Conservation (phyloP, 2,888 invertebrate species). For the Phengaris alcon region DNA sequence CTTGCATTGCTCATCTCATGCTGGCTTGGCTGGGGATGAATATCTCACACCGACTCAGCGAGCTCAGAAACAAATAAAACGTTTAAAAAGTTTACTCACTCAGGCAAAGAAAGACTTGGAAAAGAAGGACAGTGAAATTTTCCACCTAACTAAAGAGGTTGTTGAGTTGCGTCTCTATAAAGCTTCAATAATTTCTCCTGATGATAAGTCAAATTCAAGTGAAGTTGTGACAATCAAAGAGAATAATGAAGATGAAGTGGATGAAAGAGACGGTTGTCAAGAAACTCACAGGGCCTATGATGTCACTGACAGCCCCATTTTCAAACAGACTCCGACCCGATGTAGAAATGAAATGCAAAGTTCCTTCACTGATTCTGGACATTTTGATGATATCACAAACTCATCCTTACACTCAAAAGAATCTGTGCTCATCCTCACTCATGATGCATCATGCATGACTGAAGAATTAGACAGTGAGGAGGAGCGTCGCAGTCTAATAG, state of each 20-base stretch:
- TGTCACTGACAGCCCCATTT: slow-evolving; percentile 72
- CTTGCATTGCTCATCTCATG: slow-evolving; percentile 90
- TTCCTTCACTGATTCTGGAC: slow-evolving; percentile 91
- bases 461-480: slow-evolving; percentile 79
- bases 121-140: slow-evolving; percentile 90
- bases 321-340: slow-evolving; percentile 68
- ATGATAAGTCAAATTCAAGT: slow-evolving; percentile 88
- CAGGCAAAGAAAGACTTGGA: slow-evolving; percentile 88
- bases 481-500: slow-evolving; percentile 83
- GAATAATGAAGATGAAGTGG: slow-evolving; percentile 74
- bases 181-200: slow-evolving; percentile 87
- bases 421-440: slow-evolving; percentile 78
- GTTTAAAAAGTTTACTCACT: slow-evolving; percentile 84
- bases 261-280: slow-evolving; percentile 60
- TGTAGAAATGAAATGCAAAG: slow-evolving; percentile 83
- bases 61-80: slow-evolving; percentile 88
- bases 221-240: slow-evolving; percentile 87
- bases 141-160: slow-evolving; percentile 86
- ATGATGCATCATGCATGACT: slow-evolving; percentile 77
- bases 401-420: slow-evolving; percentile 89
- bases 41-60: slow-evolving; percentile 94
- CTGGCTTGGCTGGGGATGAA: slow-evolving; percentile 87
- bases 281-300: slow-evolving; percentile 68
- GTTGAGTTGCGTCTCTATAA: slow-evolving; percentile 89
- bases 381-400: slow-evolving; percentile 89